Conservation (phyloP, 2,888 invertebrate genomes). For the Drosophila robusta region DNA sequence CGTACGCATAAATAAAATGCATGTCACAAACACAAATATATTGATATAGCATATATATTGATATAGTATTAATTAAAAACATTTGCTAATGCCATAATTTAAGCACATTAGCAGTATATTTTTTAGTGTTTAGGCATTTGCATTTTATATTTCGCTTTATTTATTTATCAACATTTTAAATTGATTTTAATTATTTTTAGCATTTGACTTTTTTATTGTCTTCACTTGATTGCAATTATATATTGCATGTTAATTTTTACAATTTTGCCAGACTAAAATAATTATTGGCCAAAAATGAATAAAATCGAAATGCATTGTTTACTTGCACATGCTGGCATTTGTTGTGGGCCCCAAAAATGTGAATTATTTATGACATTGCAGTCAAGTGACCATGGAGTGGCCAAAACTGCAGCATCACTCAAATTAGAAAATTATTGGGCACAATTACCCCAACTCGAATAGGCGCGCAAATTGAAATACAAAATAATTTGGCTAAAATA, state of each 20-base stretch:
- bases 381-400: constrained; percentile 31
- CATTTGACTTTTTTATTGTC: constrained; percentile 16
- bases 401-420: constrained; percentile 36
- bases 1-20: constrained; percentile 28
- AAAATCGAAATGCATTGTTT: constrained; percentile 41
- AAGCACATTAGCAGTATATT: constrained; percentile 47
- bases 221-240: constrained; percentile 37
- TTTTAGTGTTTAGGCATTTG: constrained; percentile 14
- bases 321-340: constrained; percentile 12
- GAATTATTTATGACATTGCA: constrained; percentile 54
- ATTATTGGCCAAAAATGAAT: constrained; percentile 50
- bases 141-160: constrained; percentile 43
- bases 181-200: constrained; percentile 52
- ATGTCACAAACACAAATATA: constrained; percentile 26
- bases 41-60: not conserved
- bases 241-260: constrained; percentile 39
- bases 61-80: constrained; percentile 53
- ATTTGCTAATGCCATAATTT: constrained; percentile 62
- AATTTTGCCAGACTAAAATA: constrained; percentile 52
- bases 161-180: constrained; percentile 45
- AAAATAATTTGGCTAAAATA: constrained; percentile 60
- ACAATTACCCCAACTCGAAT: constrained; percentile 28
- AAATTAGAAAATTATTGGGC: constrained; percentile 30
- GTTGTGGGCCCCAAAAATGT: constrained; percentile 8
- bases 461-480: constrained; percentile 38